phyloP scores from a whole-genome alignment of 2,888 invertebrate genomes.

The Seira musarum region DNA sequence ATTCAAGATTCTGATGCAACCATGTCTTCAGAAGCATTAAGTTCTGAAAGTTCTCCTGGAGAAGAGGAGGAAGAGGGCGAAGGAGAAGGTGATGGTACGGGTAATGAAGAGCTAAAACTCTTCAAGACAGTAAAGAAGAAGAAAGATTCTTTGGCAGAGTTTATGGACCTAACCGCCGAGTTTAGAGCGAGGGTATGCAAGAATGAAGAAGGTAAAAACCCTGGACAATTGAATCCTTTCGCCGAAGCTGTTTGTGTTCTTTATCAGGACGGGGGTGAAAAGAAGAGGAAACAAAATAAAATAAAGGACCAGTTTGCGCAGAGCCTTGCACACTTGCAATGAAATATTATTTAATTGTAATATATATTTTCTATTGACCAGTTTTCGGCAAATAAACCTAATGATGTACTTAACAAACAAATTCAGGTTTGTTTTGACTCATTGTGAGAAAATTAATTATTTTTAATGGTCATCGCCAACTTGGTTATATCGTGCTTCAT shows the following conservation, averaged over 20 bases:
- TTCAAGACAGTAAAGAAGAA: slow-evolving; percentile 35
- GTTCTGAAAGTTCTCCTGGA: slow-evolving; percentile 12
- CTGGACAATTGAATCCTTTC: slow-evolving; percentile 28
- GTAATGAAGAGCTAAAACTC: slow-evolving; percentile 24
- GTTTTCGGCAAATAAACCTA: too few species aligned
- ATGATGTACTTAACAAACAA: too few species aligned
- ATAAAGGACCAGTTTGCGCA: too few species aligned
- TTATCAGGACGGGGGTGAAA: slow-evolving; percentile 22
- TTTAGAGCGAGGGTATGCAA: slow-evolving; percentile 27
- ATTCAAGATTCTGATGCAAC: slow-evolving; percentile 10
- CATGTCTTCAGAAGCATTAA: slow-evolving; percentile 15
- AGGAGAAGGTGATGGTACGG: slow-evolving; percentile 27
- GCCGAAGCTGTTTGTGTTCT: slow-evolving; percentile 34
- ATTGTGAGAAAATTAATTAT: too few species aligned
- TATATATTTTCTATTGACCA: too few species aligned
- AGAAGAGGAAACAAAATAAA: slow-evolving; percentile 12
- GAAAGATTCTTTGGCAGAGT: slow-evolving; percentile 35
- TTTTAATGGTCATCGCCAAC: too few species aligned
- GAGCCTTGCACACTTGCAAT: too few species aligned
- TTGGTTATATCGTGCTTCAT: too few species aligned
- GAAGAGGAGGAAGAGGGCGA: slow-evolving; percentile 33
- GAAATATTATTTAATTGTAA: too few species aligned
- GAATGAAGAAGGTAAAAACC: background rate
- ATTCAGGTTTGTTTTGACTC: too few species aligned
- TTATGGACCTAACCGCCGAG: slow-evolving; percentile 37